Evolutionary conservation across 1,140 invertebrate species (phyloP).

Genomic region (Hypsibius dujardini): DNA sequence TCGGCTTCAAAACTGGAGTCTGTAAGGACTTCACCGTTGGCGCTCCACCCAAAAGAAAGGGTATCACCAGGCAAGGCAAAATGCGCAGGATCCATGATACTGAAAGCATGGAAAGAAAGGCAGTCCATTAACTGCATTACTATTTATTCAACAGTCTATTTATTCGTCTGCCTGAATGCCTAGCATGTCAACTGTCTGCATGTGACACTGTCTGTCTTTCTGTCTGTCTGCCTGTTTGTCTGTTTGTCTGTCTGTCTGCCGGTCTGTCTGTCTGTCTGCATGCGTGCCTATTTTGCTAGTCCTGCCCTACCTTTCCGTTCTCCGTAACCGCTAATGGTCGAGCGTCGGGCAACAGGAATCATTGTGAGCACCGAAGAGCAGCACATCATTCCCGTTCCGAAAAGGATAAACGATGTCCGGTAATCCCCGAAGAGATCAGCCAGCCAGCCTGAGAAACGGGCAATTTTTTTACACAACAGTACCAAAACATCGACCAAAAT

Average conservation of each 20-base stretch:
- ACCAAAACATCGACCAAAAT: too few species aligned
- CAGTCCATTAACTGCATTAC: neutral
- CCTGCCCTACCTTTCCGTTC: neutral
- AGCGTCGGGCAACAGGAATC: neutral
- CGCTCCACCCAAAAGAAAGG: neutral
- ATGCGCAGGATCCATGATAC: neutral
- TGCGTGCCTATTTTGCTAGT: neutral
- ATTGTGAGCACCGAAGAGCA: neutral
- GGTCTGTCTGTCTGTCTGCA: too few species aligned
- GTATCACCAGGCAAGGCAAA: neutral
- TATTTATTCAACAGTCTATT: too few species aligned
- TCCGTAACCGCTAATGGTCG: neutral
- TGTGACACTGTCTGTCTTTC: too few species aligned
- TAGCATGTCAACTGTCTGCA: too few species aligned
- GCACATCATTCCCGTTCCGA: slow-evolving; percentile 7
- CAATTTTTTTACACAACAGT: slow-evolving; percentile 2
- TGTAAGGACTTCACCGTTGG: neutral
- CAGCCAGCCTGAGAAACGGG: slow-evolving; percentile 1
- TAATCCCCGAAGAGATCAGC: slow-evolving; percentile 8
- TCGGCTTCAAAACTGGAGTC: neutral
- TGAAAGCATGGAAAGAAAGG: neutral
- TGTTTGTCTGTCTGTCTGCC: too few species aligned
- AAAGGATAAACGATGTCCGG: slow-evolving; percentile 3
- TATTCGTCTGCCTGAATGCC: too few species aligned
- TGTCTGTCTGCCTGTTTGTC: too few species aligned